Base-by-base conservation (phyloP, 2,888 invertebrate species). In the Drosophila mulleri region DNA sequence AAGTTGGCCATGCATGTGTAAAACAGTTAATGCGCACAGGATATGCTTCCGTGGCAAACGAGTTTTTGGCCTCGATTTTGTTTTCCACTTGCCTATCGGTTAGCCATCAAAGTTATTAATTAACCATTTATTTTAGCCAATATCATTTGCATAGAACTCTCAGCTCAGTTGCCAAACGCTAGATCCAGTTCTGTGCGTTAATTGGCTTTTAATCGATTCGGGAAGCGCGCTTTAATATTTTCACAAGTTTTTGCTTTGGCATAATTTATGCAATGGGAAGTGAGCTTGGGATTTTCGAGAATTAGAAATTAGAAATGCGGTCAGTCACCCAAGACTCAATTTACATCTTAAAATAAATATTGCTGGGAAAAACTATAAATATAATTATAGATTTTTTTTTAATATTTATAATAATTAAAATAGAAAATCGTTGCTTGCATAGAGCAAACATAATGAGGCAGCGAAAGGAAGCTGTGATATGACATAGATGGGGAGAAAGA, bases 11-110 rank as follows among this genome's bases (percentile, higher is more conserved):
- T 90, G 80, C 86, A 88, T 88, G 80, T 71, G 89, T 83, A 89
- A 90, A 91, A 91, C 91, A 90, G 91, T 92, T 91, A 92, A 89
- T 91, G 83, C 88, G 83, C 90, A 88, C 86, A 87, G 86, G 86
- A 87, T 87, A 87, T 87, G 74, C 90, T 87, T 87, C 86, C 86
- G 86, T 67, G 73, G 44, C 61, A 67, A 76, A 84, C 78, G 26
- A 70, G 90, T 89, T 75, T 59, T 70, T 53, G 32, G 50, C 42
- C 53, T 54, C 37, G 45, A 35, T 47, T 57, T 53, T 57, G 45
- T 37, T 42, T 48, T 26, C 32, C 54, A 45, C 62, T 56, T 63
- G 23, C 52, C 44, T 64, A 54, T 80, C 66, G 59, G 68, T 45
- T 23, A 58, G 54, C 74, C 65, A 78, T 77, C 77, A 52, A 66